Evolutionary conservation across 2,797 vertebrate genomes (phyloP), one percentile per base, ranked within the genome.

Genomic region (Clarias fuscus): DNA sequence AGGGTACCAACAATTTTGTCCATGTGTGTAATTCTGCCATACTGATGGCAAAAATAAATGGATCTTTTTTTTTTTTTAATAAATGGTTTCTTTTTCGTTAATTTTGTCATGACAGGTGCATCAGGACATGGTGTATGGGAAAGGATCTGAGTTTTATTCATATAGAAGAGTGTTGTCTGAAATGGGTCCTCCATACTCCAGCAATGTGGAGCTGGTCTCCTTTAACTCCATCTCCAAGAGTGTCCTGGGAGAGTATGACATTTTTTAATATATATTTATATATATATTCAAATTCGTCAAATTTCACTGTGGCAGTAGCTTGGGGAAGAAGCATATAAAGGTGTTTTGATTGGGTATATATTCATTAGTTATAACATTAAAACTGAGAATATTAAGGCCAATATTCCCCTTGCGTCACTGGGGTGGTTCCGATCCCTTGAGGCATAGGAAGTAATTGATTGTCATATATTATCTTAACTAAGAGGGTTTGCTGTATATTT

Each of bases 151-250:
- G 82, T 98, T 98, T 93, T 85, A 96, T 82, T 97, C 97, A 0
- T 98, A 98, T 91, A 98, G 97, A 95, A 97, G 92, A 91, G 95
- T 97, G 22, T 90, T 98, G 82, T 89, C 88, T 3, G 96, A 98
- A 92, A 95, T 98, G 96, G 97, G 96, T 1, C 92, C 94, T 1
- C 94, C 95, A 15, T 93, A 95, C 37, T 90, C 95, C 0, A 87
- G 91, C 1, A 91, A 65, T 13, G 94, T 97, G 92, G 96, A 98
- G 88, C 90, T 98, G 79, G 97, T 94, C 0, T 98, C 97, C 80
- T 96, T 98, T 90, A 95, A 98, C 92, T 98, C 98, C 0, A 73
- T 90, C 37, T 99, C 97, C 83, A 98, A 97, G 88, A 95, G 97
- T 89, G 92, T 93, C 91, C 92, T 94, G 91, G 97, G 97, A 91